Percentiles rank a stretch among this genome's conserved stretches.
These are phyloP conservation scores for Tichodroma muraria DNA, from an alignment of 2,113 vertebrate genomes.

Conservation along the genomic window DNA sequence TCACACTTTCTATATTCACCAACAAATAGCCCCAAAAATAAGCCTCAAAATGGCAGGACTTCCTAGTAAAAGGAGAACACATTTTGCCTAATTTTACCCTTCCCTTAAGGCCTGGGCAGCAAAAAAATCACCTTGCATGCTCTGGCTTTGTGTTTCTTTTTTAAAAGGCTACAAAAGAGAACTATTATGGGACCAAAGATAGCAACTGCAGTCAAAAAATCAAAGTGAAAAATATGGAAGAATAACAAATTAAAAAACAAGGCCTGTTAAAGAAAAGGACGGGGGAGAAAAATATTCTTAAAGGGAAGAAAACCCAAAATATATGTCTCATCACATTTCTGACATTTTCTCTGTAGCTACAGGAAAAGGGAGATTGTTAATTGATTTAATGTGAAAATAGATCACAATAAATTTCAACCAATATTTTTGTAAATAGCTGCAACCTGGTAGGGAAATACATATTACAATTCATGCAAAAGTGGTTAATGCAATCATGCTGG, in stretches of 20 bases:
- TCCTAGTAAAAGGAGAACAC: background rate
- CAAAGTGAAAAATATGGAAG: background rate
- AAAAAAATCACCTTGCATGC: background rate
- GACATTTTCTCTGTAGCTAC: background rate
- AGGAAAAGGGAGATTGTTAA: background rate
- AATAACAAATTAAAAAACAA: background rate
- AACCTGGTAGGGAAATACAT: background rate
- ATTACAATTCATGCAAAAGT: background rate
- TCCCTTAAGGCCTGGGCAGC: background rate
- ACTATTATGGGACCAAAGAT: background rate
- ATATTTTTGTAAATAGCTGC: background rate
- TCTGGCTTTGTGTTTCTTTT: background rate
- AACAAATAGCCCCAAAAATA: background rate
- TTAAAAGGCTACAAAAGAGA: background rate
- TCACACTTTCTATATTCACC: background rate
- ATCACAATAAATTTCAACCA: background rate
- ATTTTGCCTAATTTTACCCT: background rate
- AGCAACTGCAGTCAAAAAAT: background rate
- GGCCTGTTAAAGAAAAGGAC: background rate
- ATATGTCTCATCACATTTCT: background rate
- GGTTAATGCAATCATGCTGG: background rate
- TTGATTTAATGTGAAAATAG: background rate
- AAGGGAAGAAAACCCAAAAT: background rate
- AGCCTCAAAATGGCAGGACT: background rate
- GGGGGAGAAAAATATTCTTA: background rate